These are phyloP conservation scores for Cosmopolites sordidus DNA, from an alignment of 2,888 invertebrate genomes.

Conservation along the genomic window DNA sequence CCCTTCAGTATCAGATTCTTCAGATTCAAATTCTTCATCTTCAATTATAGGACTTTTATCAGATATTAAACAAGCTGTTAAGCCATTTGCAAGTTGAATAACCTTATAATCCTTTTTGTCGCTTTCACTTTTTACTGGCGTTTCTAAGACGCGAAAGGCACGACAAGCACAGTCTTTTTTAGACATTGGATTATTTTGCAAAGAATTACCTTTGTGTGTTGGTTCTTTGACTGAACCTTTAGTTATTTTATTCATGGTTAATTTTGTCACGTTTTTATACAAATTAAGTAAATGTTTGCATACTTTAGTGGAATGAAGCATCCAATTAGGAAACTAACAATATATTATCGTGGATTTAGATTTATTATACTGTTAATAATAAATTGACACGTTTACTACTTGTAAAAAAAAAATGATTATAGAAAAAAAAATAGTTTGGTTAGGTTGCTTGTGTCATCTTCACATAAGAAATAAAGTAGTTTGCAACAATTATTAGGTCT, in stretches of 20 bases:
- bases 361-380: too few species aligned
- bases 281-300: slow-evolving; percentile 3
- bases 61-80: slow-evolving; percentile 68
- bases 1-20: slow-evolving; percentile 43
- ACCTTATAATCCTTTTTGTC: slow-evolving; percentile 78
- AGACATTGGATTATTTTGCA: background rate
- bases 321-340: too few species aligned
- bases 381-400: slow-evolving; percentile 3
- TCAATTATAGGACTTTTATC: slow-evolving; percentile 45
- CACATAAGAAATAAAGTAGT: too few species aligned
- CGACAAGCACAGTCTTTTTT: too few species aligned
- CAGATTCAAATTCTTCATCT: slow-evolving; percentile 39
- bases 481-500: too few species aligned
- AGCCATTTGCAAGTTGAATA: slow-evolving; percentile 60
- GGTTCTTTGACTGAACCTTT: slow-evolving; percentile 1
- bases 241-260: slow-evolving; percentile 16
- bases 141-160: slow-evolving; percentile 31
- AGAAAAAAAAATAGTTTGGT: too few species aligned
- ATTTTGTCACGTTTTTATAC: slow-evolving; percentile 2
- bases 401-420: background rate
- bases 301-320: slow-evolving; percentile 8
- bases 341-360: too few species aligned
- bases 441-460: too few species aligned
- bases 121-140: slow-evolving; percentile 67
- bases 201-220: background rate